phyloP scores from a whole-genome alignment of 1,140 invertebrate species.

The Hermetia illucens region DNA sequence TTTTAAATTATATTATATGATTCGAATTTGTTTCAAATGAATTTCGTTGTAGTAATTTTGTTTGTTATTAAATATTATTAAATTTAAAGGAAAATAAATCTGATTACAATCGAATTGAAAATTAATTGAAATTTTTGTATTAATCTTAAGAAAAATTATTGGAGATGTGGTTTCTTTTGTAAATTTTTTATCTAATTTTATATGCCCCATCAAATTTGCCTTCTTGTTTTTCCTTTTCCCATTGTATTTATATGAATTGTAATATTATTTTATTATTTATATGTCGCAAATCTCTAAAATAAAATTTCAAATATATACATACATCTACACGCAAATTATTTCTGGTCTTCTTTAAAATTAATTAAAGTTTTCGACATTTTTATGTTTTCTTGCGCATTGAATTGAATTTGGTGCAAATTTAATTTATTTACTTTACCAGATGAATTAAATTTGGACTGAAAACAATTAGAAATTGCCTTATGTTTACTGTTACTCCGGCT shows the following conservation, averaged over 20 bases:
- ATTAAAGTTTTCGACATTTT: slow-evolving; percentile 1
- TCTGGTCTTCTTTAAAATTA: background rate
- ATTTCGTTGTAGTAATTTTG: background rate
- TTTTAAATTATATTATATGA: background rate
- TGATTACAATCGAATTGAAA: background rate
- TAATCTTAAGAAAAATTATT: background rate
- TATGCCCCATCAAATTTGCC: background rate
- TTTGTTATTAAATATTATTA: background rate
- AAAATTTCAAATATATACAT: background rate
- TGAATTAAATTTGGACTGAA: background rate
- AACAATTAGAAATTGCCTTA: background rate
- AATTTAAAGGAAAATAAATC: slow-evolving; percentile 1
- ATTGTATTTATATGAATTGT: no score
- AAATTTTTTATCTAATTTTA: background rate
- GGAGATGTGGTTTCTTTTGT: background rate
- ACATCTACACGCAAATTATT: background rate
- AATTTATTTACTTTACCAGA: background rate
- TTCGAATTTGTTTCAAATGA: background rate
- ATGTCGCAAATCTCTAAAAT: background rate
- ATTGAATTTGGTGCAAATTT: background rate
- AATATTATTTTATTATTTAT: background rate
- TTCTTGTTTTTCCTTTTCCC: no score
- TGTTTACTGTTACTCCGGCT: background rate
- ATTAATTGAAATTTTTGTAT: background rate
- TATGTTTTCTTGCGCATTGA: background rate